Base-by-base conservation (phyloP, 2,797 vertebrate species). In the Pseudopleuronectes americanus region DNA sequence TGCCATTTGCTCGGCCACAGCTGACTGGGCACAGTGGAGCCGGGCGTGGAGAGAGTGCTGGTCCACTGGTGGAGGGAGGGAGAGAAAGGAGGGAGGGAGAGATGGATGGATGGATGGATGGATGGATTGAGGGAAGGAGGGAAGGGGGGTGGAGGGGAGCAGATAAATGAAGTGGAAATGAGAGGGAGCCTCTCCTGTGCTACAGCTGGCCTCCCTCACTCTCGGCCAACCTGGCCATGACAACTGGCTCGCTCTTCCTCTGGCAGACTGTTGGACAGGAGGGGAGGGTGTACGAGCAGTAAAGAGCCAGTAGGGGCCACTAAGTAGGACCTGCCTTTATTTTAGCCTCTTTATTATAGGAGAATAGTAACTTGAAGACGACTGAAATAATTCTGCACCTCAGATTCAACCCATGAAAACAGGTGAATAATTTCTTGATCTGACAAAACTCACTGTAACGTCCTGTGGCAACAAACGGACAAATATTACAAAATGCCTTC, bases 111-210 rank as follows among this genome's bases (percentile, higher is more conserved):
- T 24, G 54, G 58, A 77, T 28, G 28, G 28, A 28, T 28, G 28
- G 28, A 7, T 8, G 28, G 28, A 31, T 31, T 0, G 28, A 31
- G 6, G 7, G 28, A 31, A 6, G 28, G 28, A 31, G 9, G 26
- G 26, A 65, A 12, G 57, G 68, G 52, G 41, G 64, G 57, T 57
- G 76, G 57, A 21, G 21, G 53, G 48, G 77, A 73, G 79, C 76
- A 83, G 90, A 80, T 87, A 92, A 93, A 95, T 93, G 92, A 93
- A 91, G 90, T 92, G 90, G 91, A 92, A 92, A 94, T 90, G 91
- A 92, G 91, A 91, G 88, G 73, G 90, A 93, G 73, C 80, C 83
- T 90, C 91, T 93, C 91, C 84, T 84, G 86, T 74, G 80, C 81
- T 90, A 89, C 92, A 92, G 91, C 92, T 93, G 92, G 87, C 88